Evolutionary conservation across 2,797 vertebrate species (phyloP).

Genomic region (Pygocentrus nattereri): DNA sequence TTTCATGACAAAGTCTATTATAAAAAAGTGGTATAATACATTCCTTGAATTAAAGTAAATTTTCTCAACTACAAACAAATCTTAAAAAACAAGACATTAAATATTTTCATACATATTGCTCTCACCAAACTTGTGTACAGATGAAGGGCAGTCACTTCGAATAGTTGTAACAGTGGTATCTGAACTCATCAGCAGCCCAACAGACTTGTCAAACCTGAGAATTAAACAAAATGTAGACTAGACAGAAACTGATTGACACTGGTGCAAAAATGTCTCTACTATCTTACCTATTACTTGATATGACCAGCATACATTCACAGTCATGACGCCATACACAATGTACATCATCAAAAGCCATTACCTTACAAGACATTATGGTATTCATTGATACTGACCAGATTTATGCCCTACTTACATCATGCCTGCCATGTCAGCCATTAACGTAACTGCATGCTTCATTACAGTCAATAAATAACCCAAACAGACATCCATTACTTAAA

Average conservation of each 20-base stretch:
- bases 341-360: not conserved
- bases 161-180: slow-evolving; percentile 76
- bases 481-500: too few species aligned
- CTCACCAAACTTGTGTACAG: slow-evolving; percentile 90
- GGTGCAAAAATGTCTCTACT: not conserved
- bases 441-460: not conserved
- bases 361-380: not conserved
- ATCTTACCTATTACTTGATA: not conserved
- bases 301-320: not conserved
- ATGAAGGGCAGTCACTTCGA: slow-evolving; percentile 84
- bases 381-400: not conserved
- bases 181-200: slow-evolving; percentile 88
- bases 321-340: not conserved
- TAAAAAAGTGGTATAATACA: too few species aligned
- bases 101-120: not conserved
- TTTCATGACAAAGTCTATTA: too few species aligned
- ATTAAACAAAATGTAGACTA: not conserved
- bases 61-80: not conserved
- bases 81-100: not conserved
- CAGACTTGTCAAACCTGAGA: slow-evolving; percentile 84
- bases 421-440: too few species aligned
- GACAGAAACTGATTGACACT: too few species aligned
- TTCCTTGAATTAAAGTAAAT: too few species aligned
- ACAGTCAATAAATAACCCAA: too few species aligned
- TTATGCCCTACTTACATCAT: too few species aligned